These are phyloP conservation scores for Prochilodus magdalenae DNA, from an alignment of 2,113 vertebrate genomes.

Conservation along the genomic window DNA sequence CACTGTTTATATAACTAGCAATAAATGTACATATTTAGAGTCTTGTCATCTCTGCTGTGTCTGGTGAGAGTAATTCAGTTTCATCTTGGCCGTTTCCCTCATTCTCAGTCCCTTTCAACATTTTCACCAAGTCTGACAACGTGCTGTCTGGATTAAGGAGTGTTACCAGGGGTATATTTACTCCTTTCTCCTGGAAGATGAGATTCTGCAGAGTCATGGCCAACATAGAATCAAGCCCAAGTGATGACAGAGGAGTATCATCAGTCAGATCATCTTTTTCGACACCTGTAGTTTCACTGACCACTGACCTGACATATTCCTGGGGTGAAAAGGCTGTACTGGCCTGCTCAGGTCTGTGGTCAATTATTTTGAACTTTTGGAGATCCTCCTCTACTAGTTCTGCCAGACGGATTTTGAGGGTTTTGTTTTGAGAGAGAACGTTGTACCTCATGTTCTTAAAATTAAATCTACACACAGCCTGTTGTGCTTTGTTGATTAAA, in stretches of 20 bases:
- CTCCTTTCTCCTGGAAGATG: slow-evolving; percentile 75
- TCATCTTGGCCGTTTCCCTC: slow-evolving; percentile 9
- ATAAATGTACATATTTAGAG: not conserved
- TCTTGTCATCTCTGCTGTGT: not conserved
- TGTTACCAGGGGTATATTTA: slow-evolving; percentile 81
- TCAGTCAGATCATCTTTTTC: slow-evolving; percentile 73
- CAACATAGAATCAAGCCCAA: slow-evolving; percentile 87
- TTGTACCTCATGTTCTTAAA: slow-evolving; percentile 69
- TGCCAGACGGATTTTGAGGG: slow-evolving; percentile 68
- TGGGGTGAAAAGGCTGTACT: slow-evolving; percentile 63
- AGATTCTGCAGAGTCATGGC: slow-evolving; percentile 85
- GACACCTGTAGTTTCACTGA: slow-evolving; percentile 69
- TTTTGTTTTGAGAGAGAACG: slow-evolving; percentile 67
- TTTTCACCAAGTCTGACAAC: slow-evolving; percentile 69
- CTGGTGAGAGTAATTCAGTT: not conserved
- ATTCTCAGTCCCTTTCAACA: slow-evolving; percentile 65
- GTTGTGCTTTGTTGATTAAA: slow-evolving; percentile 78
- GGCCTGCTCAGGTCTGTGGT: slow-evolving; percentile 37
- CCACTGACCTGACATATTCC: slow-evolving; percentile 74
- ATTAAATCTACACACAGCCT: slow-evolving; percentile 78
- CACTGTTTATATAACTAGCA: not conserved
- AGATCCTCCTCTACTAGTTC: slow-evolving; percentile 70
- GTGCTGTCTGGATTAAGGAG: slow-evolving; percentile 81
- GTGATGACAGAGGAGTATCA: slow-evolving; percentile 66
- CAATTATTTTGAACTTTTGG: slow-evolving; percentile 48